phyloP scores from a whole-genome alignment of 2,797 vertebrate genomes.

The Fratercula arctica region DNA sequence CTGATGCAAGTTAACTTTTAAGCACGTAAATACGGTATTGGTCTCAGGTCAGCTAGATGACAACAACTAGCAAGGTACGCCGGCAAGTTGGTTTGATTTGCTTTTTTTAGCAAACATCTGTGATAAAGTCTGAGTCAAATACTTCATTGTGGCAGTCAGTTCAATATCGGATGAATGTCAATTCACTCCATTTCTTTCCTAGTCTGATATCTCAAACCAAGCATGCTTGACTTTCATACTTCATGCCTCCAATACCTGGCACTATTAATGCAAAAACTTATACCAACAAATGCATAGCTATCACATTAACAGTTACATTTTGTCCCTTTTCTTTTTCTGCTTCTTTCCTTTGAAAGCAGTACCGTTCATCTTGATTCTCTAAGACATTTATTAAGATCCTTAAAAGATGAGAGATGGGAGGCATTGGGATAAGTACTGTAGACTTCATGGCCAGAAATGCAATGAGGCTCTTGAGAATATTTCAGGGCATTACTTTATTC shows the following conservation, averaged over 20 bases:
- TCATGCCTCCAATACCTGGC: not conserved
- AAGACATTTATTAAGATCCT: conserved; percentile 27
- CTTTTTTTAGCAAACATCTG: not conserved
- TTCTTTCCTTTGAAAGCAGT: not conserved
- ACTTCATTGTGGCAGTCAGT: not conserved
- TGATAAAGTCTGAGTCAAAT: not conserved
- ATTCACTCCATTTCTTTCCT: not conserved
- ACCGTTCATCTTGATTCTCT: not conserved
- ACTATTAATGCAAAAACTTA: not conserved
- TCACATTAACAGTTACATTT: not conserved
- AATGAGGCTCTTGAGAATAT: conserved; percentile 32
- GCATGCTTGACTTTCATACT: not conserved
- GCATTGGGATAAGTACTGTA: not conserved
- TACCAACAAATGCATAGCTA: not conserved
- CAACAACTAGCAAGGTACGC: not conserved
- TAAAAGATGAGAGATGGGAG: conserved; percentile 15
- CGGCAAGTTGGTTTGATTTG: not conserved
- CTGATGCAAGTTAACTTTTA: not conserved
- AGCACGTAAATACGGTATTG: not conserved
- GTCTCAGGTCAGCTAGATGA: not conserved
- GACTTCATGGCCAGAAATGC: not conserved
- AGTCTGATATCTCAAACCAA: not conserved
- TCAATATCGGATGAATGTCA: not conserved
- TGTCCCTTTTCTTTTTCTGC: not conserved
- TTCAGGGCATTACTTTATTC: conserved; percentile 48